Percentiles rank a stretch among this genome's conserved stretches.
These are phyloP conservation scores for Catocala fraxini DNA, from an alignment of 2,888 invertebrate species.

Conservation along the genomic window DNA sequence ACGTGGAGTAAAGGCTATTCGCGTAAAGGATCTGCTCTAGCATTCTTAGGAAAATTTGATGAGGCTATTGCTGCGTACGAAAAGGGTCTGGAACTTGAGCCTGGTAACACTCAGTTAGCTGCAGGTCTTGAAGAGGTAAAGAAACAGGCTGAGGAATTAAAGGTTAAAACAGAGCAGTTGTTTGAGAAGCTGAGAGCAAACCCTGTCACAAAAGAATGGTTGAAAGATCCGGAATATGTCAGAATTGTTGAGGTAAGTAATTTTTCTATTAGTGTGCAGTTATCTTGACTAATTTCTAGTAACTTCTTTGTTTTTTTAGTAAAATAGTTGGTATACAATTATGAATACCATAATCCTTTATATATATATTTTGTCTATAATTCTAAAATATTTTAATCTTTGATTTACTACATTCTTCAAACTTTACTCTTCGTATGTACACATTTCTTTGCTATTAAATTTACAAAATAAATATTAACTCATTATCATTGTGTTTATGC, in stretches of 20 bases:
- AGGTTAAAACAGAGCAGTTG: constrained; percentile 66
- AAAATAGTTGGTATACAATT: too few species aligned
- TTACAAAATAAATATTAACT: too few species aligned
- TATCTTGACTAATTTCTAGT: too few species aligned
- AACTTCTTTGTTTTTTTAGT: neutral
- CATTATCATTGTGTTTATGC: too few species aligned
- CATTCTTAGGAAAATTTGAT: constrained; percentile 91
- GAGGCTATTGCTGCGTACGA: constrained; percentile 94
- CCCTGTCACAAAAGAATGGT: constrained; percentile 90
- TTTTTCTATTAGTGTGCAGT: neutral
- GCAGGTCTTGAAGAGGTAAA: constrained; percentile 90
- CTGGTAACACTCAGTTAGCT: constrained; percentile 90
- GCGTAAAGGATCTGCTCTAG: constrained; percentile 95
- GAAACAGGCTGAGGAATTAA: constrained; percentile 63
- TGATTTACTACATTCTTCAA: too few species aligned
- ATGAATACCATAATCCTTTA: too few species aligned
- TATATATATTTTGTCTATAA: too few species aligned
- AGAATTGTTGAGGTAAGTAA: constrained; percentile 85
- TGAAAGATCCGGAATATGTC: constrained; percentile 92
- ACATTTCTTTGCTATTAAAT: too few species aligned
- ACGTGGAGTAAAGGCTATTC: constrained; percentile 97
- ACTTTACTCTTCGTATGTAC: too few species aligned
- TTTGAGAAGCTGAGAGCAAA: constrained; percentile 89
- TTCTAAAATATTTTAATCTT: too few species aligned
- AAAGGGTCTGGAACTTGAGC: constrained; percentile 90